Base-by-base conservation (phyloP, 2,797 vertebrate species). In the Sternotherus odoratus region DNA sequence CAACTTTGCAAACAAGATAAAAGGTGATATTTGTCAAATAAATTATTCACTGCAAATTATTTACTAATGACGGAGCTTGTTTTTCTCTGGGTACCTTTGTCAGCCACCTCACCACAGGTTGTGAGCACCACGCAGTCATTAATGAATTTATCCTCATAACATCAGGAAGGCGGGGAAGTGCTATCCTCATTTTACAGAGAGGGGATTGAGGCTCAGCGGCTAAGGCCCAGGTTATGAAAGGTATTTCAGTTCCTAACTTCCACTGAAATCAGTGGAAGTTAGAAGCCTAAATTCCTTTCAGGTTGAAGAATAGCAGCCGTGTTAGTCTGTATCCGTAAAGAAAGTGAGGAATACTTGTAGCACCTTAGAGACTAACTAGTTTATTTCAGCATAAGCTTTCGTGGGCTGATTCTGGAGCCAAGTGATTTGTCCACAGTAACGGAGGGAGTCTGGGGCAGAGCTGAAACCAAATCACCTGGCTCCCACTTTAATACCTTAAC, bases 1-100 rank as follows among this genome's bases (percentile, higher is more conserved):
- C n/a, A 91, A 66, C 87, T 89, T n/a, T 77, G 7, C 0, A 85
- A 77, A 85, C 77, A 82, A 66, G 46, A 92, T 48, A 75, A 57
- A 92, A 93, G 49, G 23, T 33, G 89, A 85, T 83, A 6, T 3
- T 82, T 75, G 1, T 1, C 75, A 80, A 82, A 75, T 2, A 69
- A 66, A 81, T 66, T 0, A 56, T 28, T 83, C 23, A 57, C 74
- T 91, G 77, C 23, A 57, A 36, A 82, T n/a, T 54, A 6, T 86
- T 75, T 86, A 74, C 85, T 88, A 81, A 75, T 87, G 79, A 54
- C n/a, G 69, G 89, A 66, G 1, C 2, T 19, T 23, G 15, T 77
- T 74, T 83, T 21, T 36, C 69, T 53, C 50, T 79, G 85, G 50
- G 5, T 49, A 49, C n/a, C 77, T 48, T 78, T 77, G 57, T 43